phyloP scores from a whole-genome alignment of 2,113 vertebrate genomes.

The Pachypanchax playfairii region DNA sequence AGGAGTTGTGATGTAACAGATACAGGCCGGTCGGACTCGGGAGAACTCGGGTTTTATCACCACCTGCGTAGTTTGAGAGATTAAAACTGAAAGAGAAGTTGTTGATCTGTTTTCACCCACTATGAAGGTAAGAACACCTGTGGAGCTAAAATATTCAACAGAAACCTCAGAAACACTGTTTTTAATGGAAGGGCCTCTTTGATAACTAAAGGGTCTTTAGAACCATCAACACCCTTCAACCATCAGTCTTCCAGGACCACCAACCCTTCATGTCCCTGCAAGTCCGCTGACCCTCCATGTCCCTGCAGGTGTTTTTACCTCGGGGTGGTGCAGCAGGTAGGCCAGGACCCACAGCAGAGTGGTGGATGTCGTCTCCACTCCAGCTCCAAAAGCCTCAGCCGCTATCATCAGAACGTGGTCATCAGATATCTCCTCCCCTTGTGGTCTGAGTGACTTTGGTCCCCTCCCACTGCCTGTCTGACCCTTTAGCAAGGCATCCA shows the following conservation, averaged over 20 bases:
- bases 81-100: too few species aligned
- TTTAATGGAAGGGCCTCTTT: too few species aligned
- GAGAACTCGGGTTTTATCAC: too few species aligned
- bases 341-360: conserved; percentile 80
- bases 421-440: conserved; percentile 64
- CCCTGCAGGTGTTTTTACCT: conserved; percentile 45
- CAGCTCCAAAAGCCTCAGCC: conserved; percentile 74
- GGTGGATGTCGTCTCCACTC: conserved; percentile 80
- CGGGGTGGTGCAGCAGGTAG: conserved; percentile 76
- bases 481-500: conserved; percentile 79
- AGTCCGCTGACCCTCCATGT: not conserved
- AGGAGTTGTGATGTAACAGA: too few species aligned
- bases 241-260: not conserved
- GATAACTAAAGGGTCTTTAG: too few species aligned
- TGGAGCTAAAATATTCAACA: too few species aligned
- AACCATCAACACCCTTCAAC: too few species aligned
- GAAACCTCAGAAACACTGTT: too few species aligned
- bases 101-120: too few species aligned
- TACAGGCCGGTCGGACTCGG: too few species aligned
- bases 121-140: too few species aligned
- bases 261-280: not conserved
- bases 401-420: conserved; percentile 83
- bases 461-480: conserved; percentile 18
- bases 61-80: too few species aligned
- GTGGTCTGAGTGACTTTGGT: not conserved